Evolutionary conservation across 1,140 invertebrate genomes (phyloP).

Genomic region (Nylanderia fulva): DNA sequence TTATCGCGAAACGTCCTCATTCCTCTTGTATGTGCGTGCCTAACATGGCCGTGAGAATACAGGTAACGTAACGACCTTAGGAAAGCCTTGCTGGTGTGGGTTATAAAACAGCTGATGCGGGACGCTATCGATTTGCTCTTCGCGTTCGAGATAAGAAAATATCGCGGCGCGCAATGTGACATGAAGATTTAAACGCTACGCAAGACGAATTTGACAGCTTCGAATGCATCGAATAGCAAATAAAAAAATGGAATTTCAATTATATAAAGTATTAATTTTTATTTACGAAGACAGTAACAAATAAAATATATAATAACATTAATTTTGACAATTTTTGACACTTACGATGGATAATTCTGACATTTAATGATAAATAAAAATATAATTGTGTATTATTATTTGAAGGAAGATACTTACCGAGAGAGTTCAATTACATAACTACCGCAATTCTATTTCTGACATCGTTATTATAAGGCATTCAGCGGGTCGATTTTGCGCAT

Average conservation of each 20-base stretch:
- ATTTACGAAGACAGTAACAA: no score
- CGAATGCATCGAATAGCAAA: no score
- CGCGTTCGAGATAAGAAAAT: not conserved
- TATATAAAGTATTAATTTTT: not conserved
- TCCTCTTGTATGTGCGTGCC: not conserved
- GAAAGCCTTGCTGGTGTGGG: not conserved
- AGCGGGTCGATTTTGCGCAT: not conserved
- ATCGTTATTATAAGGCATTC: not conserved
- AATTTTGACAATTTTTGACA: not conserved
- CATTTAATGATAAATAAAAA: not conserved
- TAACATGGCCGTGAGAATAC: constrained; percentile 37
- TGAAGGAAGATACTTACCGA: not conserved
- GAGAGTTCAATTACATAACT: not conserved
- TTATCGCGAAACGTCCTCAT: constrained; percentile 8
- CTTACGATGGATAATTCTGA: not conserved
- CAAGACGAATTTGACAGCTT: not conserved
- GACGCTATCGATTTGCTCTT: constrained; percentile 23
- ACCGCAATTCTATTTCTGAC: not conserved
- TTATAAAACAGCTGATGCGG: constrained; percentile 49
- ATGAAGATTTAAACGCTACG: not conserved
- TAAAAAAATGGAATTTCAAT: not conserved
- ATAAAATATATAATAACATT: not conserved
- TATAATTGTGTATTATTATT: not conserved
- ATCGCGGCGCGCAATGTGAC: not conserved
- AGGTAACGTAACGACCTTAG: not conserved